Evolutionary conservation across 2,888 invertebrate genomes (phyloP).

Genomic region (Oxyteleia sp.): DNA sequence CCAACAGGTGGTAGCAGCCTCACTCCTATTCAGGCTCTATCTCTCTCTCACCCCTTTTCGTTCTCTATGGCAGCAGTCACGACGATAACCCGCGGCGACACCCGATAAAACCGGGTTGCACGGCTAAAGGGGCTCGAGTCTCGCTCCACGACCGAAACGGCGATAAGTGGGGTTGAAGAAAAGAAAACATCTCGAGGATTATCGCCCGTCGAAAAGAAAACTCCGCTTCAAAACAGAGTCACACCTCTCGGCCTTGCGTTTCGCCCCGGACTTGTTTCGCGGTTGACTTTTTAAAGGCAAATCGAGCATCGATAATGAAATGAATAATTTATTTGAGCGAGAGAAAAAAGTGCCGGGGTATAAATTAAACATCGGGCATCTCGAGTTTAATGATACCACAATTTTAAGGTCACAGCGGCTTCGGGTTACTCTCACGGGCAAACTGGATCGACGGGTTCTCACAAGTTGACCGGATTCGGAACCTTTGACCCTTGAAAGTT

Average conservation of each 20-base stretch:
- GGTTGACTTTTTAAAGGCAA: slow-evolving; percentile 53
- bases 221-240: slow-evolving; percentile 63
- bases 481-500: slow-evolving; percentile 78
- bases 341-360: slow-evolving; percentile 55
- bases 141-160: slow-evolving; percentile 71
- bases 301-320: slow-evolving; percentile 63
- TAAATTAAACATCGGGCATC: slow-evolving; percentile 61
- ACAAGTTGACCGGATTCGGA: slow-evolving; percentile 81
- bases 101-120: slow-evolving; percentile 86
- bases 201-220: slow-evolving; percentile 78
- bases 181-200: slow-evolving; percentile 85
- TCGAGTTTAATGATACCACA: slow-evolving; percentile 75
- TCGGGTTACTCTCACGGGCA: slow-evolving; percentile 74
- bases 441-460: slow-evolving; percentile 83
- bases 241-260: slow-evolving; percentile 58
- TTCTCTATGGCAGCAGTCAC: slow-evolving; percentile 84
- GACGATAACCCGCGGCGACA: slow-evolving; percentile 88
- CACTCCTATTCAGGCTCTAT: slow-evolving; percentile 76
- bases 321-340: slow-evolving; percentile 64
- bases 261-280: slow-evolving; percentile 30
- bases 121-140: slow-evolving; percentile 75
- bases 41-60: slow-evolving; percentile 76
- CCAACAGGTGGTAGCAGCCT: slow-evolving; percentile 87
- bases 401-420: slow-evolving; percentile 81
- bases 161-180: slow-evolving; percentile 82